A percentile compares a stretch with the other conserved stretches of the same genome.
phyloP scores from a whole-genome alignment of 2,797 vertebrate species.

The Cyclopterus lumpus region DNA sequence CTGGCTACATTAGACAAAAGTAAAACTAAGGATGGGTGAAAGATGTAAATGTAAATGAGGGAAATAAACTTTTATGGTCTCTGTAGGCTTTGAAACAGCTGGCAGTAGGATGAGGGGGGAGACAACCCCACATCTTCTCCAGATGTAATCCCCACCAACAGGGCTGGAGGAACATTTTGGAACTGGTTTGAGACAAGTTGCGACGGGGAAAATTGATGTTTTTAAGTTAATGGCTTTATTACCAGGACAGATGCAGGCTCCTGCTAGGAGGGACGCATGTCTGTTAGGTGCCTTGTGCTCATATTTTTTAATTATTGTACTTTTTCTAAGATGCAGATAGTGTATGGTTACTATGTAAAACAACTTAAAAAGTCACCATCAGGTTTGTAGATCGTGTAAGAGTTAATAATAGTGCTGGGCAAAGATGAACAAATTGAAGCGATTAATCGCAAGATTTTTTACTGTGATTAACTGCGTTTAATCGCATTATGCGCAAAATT shows the following conservation, averaged over 20 bases:
- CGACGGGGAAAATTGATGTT: slow-evolving; percentile 29
- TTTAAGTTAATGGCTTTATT: slow-evolving; percentile 42
- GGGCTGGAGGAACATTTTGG: slow-evolving; percentile 43
- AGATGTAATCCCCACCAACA: slow-evolving; percentile 49
- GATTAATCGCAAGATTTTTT: no score
- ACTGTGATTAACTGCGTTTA: no score
- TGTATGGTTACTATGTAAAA: neutral
- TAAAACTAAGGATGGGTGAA: slow-evolving; percentile 42
- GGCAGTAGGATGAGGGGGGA: slow-evolving; percentile 24
- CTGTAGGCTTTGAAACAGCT: slow-evolving; percentile 58
- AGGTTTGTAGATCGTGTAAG: neutral
- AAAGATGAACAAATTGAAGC: no score
- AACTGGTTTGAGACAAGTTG: slow-evolving; percentile 27
- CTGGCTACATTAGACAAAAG: slow-evolving; percentile 41
- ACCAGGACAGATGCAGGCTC: slow-evolving; percentile 28
- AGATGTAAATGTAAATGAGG: slow-evolving; percentile 60
- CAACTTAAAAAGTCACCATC: neutral
- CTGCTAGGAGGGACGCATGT: slow-evolving; percentile 11
- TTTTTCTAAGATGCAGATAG: neutral
- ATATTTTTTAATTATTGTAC: slow-evolving; percentile 1
- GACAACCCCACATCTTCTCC: slow-evolving; percentile 33
- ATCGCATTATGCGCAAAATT: no score
- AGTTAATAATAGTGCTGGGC: no score
- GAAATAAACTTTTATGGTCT: slow-evolving; percentile 46
- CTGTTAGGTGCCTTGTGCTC: neutral